Conservation (phyloP, 2,113 vertebrate species). For the Dasyornis broadbenti region DNA sequence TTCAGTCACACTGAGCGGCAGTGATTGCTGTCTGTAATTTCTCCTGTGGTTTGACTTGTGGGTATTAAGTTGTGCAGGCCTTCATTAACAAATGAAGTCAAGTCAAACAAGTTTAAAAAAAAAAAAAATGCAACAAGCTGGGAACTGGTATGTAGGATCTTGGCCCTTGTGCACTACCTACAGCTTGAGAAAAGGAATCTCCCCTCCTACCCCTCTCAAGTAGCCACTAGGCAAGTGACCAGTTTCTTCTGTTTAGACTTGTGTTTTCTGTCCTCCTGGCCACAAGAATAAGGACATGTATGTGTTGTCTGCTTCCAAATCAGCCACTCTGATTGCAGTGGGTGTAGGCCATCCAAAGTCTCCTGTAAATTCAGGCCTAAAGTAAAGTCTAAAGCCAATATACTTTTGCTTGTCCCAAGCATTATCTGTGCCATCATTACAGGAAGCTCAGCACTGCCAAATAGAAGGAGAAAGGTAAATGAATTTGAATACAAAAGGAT, state of each 20-base stretch:
- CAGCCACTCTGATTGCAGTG: neutral
- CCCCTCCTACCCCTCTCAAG: neutral
- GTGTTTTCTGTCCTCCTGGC: neutral
- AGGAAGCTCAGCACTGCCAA: neutral
- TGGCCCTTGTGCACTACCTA: neutral
- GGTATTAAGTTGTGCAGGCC: neutral
- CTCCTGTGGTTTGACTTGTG: constrained; percentile 5
- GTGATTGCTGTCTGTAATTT: constrained; percentile 13
- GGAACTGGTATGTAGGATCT: neutral
- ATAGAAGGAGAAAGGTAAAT: neutral
- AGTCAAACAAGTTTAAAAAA: neutral
- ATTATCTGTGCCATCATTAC: neutral
- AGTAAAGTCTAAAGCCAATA: neutral
- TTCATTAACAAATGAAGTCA: constrained; percentile 16
- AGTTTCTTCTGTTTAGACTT: neutral
- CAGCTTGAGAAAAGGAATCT: neutral
- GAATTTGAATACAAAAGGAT: neutral
- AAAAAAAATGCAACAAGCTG: neutral
- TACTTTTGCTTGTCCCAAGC: neutral
- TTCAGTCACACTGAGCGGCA: neutral
- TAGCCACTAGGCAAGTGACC: neutral
- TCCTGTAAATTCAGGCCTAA: neutral
- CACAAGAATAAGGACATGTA: neutral
- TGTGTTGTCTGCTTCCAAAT: neutral
- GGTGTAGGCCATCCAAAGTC: neutral